phyloP scores from a whole-genome alignment of 2,888 invertebrate species.

The Hydriomena furcata region DNA sequence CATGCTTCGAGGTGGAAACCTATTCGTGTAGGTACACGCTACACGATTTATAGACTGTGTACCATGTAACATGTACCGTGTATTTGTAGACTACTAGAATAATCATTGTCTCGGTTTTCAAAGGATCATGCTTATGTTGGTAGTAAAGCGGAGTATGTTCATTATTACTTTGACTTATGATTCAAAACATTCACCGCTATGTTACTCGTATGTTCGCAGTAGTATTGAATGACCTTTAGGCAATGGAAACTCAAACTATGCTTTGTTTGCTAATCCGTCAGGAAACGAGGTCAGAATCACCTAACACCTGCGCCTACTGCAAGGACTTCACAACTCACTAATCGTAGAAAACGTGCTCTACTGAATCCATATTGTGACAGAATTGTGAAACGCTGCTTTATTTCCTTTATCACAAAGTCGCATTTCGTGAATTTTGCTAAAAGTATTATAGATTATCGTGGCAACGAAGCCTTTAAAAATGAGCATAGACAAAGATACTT shows the following conservation, averaged over 20 bases:
- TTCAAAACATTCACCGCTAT: too few relatives aligned
- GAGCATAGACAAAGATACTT: background rate
- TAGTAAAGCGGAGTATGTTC: too few relatives aligned
- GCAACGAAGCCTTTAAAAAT: conserved; percentile 1
- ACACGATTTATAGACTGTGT: too few relatives aligned
- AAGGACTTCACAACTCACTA: background rate
- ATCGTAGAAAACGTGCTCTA: conserved; percentile 11
- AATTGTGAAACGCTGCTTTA: conserved; percentile 4
- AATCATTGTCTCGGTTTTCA: too few relatives aligned
- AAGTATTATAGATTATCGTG: too few relatives aligned
- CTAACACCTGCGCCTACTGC: conserved; percentile 1
- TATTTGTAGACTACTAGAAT: too few relatives aligned
- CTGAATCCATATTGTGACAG: background rate
- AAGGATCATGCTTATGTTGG: too few relatives aligned
- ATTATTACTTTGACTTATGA: too few relatives aligned
- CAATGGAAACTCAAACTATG: background rate
- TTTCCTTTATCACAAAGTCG: background rate
- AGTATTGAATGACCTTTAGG: background rate
- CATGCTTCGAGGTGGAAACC: background rate
- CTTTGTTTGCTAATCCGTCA: background rate
- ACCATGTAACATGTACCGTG: too few relatives aligned
- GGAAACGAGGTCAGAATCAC: conserved; percentile 5
- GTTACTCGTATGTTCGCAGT: too few relatives aligned
- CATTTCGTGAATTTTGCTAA: background rate
- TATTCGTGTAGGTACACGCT: too few relatives aligned